Base-by-base conservation (phyloP, 2,888 invertebrate genomes). In the Leucophenga maculata region DNA sequence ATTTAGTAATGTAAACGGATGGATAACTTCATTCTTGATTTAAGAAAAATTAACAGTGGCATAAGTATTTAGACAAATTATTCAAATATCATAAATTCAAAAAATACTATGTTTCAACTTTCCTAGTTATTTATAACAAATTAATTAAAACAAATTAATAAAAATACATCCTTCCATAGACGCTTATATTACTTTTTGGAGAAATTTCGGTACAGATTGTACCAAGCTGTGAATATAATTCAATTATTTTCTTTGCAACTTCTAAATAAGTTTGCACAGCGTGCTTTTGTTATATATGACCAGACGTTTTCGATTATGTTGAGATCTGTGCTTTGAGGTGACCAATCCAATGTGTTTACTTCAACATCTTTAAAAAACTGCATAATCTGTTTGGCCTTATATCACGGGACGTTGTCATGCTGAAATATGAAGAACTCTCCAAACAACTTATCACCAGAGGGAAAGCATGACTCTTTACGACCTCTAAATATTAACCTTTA, bases 101-200 rank as follows among this genome's bases (percentile, higher is more conserved):
- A 72, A 68, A 71, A 68, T 62, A 62, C 73, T 62, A 73, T 6
- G 26, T 72, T 62, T 71, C 69, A 73, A 72, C 68, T 73, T n/a
- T n/a, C n/a, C n/a, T n/a, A n/a, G n/a, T n/a, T n/a, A n/a, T n/a
- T n/a, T n/a, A n/a, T n/a, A n/a, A n/a, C n/a, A n/a, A 69, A 73
- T 68, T 73, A 71, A 62, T 71, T 72, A 71, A 62, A 71, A 67
- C 68, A 72, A 46, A 68, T 46, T 54, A 71, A 73, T 73, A 71
- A 68, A 73, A 71, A n/a, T n/a, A n/a, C n/a, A n/a, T n/a, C n/a
- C n/a, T n/a, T n/a, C n/a, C 73, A 72, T 71, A 68, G 54, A 69
- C 72, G 3, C 4, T 9, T 39, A 3, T 39, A 39, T 39, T 39
- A 39, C 39, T 32, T 39, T 39, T 39, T 39, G 39, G 39, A 39